phyloP scores from a whole-genome alignment of 2,797 vertebrate species.

The Trematocara caparti region DNA sequence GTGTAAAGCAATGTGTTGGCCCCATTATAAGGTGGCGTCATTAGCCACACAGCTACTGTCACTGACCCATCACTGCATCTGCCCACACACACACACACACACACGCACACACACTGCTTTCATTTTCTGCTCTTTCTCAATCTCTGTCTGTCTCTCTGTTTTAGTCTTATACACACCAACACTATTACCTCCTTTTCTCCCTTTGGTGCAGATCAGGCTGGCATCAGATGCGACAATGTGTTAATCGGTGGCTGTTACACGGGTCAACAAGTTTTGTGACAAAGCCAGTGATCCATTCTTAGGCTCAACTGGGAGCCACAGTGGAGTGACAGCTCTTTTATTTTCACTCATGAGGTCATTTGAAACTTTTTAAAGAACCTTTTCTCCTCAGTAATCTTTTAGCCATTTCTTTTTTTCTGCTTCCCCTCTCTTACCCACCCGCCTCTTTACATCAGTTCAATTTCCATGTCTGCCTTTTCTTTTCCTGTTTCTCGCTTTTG shows the following conservation, averaged over 20 bases:
- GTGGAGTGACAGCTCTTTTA: slow-evolving; percentile 33
- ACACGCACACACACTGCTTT: background rate
- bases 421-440: background rate
- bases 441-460: background rate
- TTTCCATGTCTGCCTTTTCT: background rate
- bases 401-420: background rate
- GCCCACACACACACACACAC: background rate
- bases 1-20: background rate
- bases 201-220: slow-evolving; percentile 17
- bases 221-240: slow-evolving; percentile 63
- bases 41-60: slow-evolving; percentile 38
- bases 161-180: background rate
- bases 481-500: background rate
- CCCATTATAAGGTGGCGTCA: slow-evolving; percentile 1
- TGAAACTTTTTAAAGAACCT: background rate
- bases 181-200: background rate
- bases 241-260: slow-evolving; percentile 45
- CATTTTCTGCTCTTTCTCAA: background rate
- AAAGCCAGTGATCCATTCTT: slow-evolving; percentile 42
- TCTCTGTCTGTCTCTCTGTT: background rate
- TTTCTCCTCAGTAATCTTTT: background rate
- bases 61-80: background rate
- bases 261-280: slow-evolving; percentile 39
- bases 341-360: background rate
- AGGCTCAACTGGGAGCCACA: slow-evolving; percentile 4